Conservation (phyloP, 2,113 vertebrate genomes). For the Columbina picui region DNA sequence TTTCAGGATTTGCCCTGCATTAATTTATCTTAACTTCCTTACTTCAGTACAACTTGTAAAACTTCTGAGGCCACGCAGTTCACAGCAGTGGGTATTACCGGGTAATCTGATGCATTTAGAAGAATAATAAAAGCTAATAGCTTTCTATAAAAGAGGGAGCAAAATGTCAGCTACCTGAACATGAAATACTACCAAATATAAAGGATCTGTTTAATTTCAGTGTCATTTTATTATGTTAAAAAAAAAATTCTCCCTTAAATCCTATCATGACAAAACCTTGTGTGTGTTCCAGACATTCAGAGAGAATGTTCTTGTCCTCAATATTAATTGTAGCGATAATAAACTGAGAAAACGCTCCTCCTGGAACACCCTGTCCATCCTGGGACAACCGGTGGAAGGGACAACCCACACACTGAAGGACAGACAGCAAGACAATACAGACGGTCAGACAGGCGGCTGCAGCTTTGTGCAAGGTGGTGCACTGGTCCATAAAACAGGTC, state of each 20-base stretch:
- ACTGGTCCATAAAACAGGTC: rapidly evolving
- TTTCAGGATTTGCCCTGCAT: neutral
- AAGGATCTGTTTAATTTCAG: neutral
- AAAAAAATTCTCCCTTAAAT: neutral
- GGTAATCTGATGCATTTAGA: neutral
- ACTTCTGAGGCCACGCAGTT: neutral
- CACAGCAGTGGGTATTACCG: neutral
- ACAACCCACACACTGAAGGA: neutral
- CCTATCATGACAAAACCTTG: neutral
- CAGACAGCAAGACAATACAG: neutral
- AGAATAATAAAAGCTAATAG: neutral
- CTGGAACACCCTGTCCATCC: neutral
- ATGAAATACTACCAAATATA: neutral
- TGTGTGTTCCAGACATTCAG: neutral
- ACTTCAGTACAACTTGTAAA: neutral
- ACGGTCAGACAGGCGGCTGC: neutral
- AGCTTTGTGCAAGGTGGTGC: neutral
- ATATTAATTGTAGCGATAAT: neutral
- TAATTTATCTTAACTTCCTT: conserved; percentile 5
- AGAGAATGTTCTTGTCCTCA: neutral
- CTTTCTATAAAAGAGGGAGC: neutral
- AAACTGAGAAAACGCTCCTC: neutral
- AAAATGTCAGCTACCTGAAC: neutral
- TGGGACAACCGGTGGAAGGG: neutral
- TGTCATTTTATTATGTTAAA: neutral